These are phyloP conservation scores for Apostichopus californicus DNA, from an alignment of 35 echinoderm and acorn worm genomes.

Conservation along the genomic window DNA sequence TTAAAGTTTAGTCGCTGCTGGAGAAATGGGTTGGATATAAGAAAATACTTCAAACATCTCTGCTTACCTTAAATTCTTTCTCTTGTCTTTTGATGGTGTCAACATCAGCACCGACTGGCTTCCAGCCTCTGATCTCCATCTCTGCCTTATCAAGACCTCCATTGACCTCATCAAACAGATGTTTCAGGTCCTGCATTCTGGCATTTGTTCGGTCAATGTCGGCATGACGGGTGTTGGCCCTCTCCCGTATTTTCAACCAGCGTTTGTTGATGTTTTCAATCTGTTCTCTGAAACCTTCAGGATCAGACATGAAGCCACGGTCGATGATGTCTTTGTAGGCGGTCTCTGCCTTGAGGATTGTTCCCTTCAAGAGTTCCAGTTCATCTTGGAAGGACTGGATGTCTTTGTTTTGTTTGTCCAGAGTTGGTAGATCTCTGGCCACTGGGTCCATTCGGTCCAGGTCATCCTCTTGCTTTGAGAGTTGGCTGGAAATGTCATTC, in stretches of 20 bases:
- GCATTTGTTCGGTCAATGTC: conserved; percentile 80
- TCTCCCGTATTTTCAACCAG: conserved; percentile 70
- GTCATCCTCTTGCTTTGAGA: conserved; percentile 73
- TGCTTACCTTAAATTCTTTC: conserved; percentile 92
- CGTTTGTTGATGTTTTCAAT: conserved; percentile 96
- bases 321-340: conserved; percentile 92
- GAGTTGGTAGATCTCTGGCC: conserved; percentile 69
- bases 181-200: conserved; percentile 80
- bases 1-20: too few relatives aligned
- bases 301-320: conserved; percentile 84
- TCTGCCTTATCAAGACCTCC: conserved; percentile 81
- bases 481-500: conserved; percentile 70
- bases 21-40: too few relatives aligned
- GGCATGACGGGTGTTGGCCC: conserved; percentile 73
- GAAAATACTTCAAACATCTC: not conserved
- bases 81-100: conserved; percentile 91
- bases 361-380: conserved; percentile 80
- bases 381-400: conserved; percentile 79
- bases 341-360: conserved; percentile 76
- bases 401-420: conserved; percentile 69
- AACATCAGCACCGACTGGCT: conserved; percentile 90
- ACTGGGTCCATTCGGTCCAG: conserved; percentile 78
- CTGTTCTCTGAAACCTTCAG: conserved; percentile 90
- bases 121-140: conserved; percentile 56
- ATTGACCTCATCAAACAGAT: conserved; percentile 79